Base-by-base conservation (phyloP, 2,888 invertebrate genomes). In the Andrena minutula region DNA sequence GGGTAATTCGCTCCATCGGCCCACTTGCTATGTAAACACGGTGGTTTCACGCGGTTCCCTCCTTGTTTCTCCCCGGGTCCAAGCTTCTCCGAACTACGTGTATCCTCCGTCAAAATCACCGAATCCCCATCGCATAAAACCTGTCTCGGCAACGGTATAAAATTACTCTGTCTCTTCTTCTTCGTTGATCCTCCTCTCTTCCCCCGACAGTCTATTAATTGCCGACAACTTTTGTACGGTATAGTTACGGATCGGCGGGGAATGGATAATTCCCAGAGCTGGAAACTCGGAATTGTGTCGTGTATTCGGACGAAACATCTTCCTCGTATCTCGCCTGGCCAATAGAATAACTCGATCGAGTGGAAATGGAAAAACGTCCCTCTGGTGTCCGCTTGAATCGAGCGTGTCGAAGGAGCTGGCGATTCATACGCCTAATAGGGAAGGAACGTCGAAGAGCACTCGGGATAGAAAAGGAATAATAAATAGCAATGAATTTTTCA, bases 1-100 rank as follows among this genome's bases (percentile, higher is more conserved):
- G 4, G 32, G 63, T 83, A 86, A 86, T 86, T 70, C 63, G 74
- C 35, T 73, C 66, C 70, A 84, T 75, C 61, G 56, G 8, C 16
- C 30, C 49, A 23, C 56, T 41, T 28, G 30, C 51, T n/a, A n/a
- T n/a, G 51, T 68, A 86, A 75, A 75, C 68, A 64, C 16, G 7
- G 20, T 49, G 81, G 73, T 81, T 73, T 68, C 58, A 20, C 53
- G 47, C 12, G 32, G 53, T 64, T 51, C 60, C 32, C 30, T 35
- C 26, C 47, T 12, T 20, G 35, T 30, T 75, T 32, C 56, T 12
- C 30, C 41, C 26, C 8, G 8, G 63, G 56, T 74, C 12, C 28
- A 69, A 20, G 10, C 32, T 79, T 47, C 73, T 12, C 8, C 26
- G 20, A 30, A 30, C 30, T 26, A 12, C 47, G 41, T 28, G 28